These are phyloP conservation scores for Cyclophora punctaria DNA, from an alignment of 2,888 invertebrate species.

Conservation along the genomic window DNA sequence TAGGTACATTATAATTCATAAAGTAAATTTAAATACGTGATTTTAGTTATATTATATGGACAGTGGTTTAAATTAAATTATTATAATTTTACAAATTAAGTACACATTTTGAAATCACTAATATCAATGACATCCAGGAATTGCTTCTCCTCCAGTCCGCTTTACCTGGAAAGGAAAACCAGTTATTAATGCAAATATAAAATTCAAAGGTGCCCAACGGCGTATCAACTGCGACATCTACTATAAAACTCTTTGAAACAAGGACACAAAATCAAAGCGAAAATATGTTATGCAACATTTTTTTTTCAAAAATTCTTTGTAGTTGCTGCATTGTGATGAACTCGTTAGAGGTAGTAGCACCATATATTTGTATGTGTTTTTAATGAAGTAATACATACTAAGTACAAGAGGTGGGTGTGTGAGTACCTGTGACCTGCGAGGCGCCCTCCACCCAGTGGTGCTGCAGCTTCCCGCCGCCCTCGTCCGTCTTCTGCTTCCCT, in stretches of 20 bases:
- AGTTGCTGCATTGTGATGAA: too few relatives aligned
- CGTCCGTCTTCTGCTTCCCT: slow-evolving; percentile 83
- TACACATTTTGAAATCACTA: slow-evolving; percentile 31
- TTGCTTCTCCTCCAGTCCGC: slow-evolving; percentile 54
- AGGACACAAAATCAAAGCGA: too few relatives aligned
- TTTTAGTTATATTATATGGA: slow-evolving; percentile 6
- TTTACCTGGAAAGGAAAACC: slow-evolving; percentile 39
- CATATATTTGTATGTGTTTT: neutral
- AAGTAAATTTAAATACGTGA: too few relatives aligned
- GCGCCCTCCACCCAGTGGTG: slow-evolving; percentile 73
- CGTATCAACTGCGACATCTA: too few relatives aligned
- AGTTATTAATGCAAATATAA: too few relatives aligned
- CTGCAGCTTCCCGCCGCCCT: slow-evolving; percentile 71
- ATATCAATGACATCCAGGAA: slow-evolving; percentile 32
- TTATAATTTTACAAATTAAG: slow-evolving; percentile 21
- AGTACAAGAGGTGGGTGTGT: neutral
- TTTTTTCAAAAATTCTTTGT: too few relatives aligned
- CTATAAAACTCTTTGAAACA: too few relatives aligned
- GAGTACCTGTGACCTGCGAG: slow-evolving; percentile 62
- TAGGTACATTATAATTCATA: neutral
- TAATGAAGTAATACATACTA: neutral
- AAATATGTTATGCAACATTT: too few relatives aligned
- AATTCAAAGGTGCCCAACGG: too few relatives aligned
- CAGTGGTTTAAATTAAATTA: slow-evolving; percentile 12
- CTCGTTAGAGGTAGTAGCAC: neutral